Base-by-base conservation (phyloP, 2,888 invertebrate genomes). In the Orthonychiurus folsomi region DNA sequence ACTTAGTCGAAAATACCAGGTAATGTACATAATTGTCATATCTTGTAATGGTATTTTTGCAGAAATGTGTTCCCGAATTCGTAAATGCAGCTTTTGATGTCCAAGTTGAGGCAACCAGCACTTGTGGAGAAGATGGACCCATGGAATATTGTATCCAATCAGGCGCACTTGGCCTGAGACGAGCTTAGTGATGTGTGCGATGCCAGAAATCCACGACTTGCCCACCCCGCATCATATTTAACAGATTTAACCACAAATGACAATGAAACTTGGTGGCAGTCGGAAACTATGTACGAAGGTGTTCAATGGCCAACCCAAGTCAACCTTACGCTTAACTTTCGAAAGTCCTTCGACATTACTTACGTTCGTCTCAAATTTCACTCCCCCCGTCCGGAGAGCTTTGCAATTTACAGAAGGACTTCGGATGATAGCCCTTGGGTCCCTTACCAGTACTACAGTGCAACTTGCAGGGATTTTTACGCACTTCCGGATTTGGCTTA, bases 251-350 rank as follows among this genome's bases (percentile, higher is more conserved):
- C 95, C 76, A 90, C 89, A 76, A 86, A 87, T 67, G 88, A 90
- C 71, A 89, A 90, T 76, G 87, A 88, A 70, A 93, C 94, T 0
- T 95, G 93, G 92, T 95, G 95, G 95, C 94, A 95, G 77, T 94
- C 94, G 0, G 94, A 96, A 77, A 97, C 99, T 1, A 95, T 99
- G 93, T 84, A 84, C 74, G 93, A 97, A 75, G 89, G 87, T 26
- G 86, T 94, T 62, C 91, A 93, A 76, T 89, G 88, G 76, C 93
- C 94, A 0, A 87, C 86, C 74, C 87, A 87, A 78, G 95, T 99
- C 73, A 96, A 96, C 78, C 81, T 99, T 67, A 95, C 94, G 0
- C 80, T 97, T 28, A 83, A 88, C 75, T 82, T 95, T 67, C 86
- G 93, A 47, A 99, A 97, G 79, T 85, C 94, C 0, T 97, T 91